Percentiles rank a stretch among this genome's conserved stretches.
Conservation (phyloP, 2,888 invertebrate species). For the Drosophila paranaensis region DNA sequence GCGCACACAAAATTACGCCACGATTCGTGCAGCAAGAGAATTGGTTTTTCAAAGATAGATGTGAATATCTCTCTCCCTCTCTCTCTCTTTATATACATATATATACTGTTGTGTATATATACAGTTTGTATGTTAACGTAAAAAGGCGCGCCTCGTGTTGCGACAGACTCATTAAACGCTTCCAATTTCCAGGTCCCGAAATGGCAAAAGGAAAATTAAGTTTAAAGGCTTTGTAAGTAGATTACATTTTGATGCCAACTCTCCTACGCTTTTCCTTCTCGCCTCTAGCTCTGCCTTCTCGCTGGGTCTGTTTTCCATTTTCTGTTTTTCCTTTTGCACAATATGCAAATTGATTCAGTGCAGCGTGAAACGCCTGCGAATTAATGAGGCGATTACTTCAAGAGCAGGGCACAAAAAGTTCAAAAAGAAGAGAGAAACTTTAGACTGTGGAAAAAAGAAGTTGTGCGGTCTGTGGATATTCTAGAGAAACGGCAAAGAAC, state of each 20-base stretch:
- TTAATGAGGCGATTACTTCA: slow-evolving; percentile 81
- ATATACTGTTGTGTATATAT: not conserved
- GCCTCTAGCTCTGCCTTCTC: not conserved
- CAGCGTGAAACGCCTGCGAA: slow-evolving; percentile 79
- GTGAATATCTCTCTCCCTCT: not conserved
- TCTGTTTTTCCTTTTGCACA: slow-evolving; percentile 62
- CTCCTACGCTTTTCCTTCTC: slow-evolving; percentile 16
- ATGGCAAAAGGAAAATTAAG: slow-evolving; percentile 62
- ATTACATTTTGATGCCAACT: slow-evolving; percentile 53
- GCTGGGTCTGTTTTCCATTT: slow-evolving; percentile 26
- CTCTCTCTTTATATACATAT: not conserved
- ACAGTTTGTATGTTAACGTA: not conserved
- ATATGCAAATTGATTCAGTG: slow-evolving; percentile 79
- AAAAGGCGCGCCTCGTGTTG: slow-evolving; percentile 48
- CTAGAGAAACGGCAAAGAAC: slow-evolving; percentile 45
- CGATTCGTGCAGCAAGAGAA: slow-evolving; percentile 39
- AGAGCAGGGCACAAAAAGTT: slow-evolving; percentile 46
- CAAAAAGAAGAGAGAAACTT: slow-evolving; percentile 29
- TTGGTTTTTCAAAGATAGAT: slow-evolving; percentile 43
- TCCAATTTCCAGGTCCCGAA: slow-evolving; percentile 54
- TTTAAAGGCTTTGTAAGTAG: slow-evolving; percentile 78
- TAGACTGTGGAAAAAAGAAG: slow-evolving; percentile 25
- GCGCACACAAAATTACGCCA: slow-evolving; percentile 56
- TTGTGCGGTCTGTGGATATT: slow-evolving; percentile 48
- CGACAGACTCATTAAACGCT: slow-evolving; percentile 73